Conservation (phyloP, 2,888 invertebrate species). For the Yponomeuta sedellus region DNA sequence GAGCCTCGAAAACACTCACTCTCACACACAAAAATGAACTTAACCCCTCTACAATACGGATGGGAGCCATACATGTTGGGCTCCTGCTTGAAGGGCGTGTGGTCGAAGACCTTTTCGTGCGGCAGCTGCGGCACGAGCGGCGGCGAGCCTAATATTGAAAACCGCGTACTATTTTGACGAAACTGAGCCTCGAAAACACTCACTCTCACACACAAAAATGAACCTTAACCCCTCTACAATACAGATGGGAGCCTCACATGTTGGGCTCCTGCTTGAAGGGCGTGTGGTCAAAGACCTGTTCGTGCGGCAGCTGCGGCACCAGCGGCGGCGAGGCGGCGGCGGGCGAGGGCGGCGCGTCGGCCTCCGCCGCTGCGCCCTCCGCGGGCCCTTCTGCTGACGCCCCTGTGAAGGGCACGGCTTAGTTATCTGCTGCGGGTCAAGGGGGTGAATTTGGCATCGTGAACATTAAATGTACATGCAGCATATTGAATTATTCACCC, state of each 20-base stretch:
- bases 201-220: neutral
- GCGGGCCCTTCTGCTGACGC: slow-evolving; percentile 50
- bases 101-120: too few relatives aligned
- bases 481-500: too few relatives aligned
- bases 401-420: slow-evolving; percentile 33
- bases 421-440: neutral
- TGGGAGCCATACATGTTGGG: too few relatives aligned
- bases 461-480: too few relatives aligned
- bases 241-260: slow-evolving; percentile 38
- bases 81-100: too few relatives aligned
- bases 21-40: too few relatives aligned
- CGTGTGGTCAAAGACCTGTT: slow-evolving; percentile 40
- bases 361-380: slow-evolving; percentile 10
- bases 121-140: too few relatives aligned
- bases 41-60: too few relatives aligned
- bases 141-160: too few relatives aligned
- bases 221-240: neutral
- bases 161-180: too few relatives aligned
- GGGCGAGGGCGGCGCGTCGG: slow-evolving; percentile 25
- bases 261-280: slow-evolving; percentile 69
- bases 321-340: slow-evolving; percentile 43
- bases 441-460: neutral
- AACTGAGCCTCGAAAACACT: neutral
- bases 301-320: slow-evolving; percentile 41
- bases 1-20: too few relatives aligned